phyloP scores from a whole-genome alignment of 2,113 vertebrate species.

The Bufo gargarizans region DNA sequence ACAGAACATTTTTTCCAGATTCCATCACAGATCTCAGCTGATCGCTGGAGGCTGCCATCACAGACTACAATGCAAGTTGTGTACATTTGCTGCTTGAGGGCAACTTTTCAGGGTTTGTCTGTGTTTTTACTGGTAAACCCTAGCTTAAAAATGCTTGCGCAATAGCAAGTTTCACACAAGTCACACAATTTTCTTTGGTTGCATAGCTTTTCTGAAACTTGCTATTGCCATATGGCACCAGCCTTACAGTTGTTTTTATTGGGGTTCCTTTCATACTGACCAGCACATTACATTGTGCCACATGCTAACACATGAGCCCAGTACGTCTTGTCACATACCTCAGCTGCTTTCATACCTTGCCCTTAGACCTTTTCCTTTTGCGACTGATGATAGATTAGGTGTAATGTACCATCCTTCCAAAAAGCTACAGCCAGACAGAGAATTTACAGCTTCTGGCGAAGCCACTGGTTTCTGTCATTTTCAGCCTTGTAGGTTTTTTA shows the following conservation, averaged over 20 bases:
- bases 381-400: slow-evolving; percentile 18
- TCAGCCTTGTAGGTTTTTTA: neutral
- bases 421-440: slow-evolving; percentile 1
- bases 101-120: no score
- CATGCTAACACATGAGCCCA: neutral
- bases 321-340: slow-evolving; percentile 19
- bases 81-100: no score
- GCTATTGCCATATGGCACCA: no score
- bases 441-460: slow-evolving; percentile 26
- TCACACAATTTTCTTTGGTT: no score
- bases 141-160: no score
- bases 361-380: slow-evolving; percentile 28
- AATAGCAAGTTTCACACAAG: no score
- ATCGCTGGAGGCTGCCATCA: neutral
- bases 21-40: neutral
- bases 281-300: neutral
- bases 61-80: neutral
- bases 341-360: neutral
- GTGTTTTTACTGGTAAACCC: no score
- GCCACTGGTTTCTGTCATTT: neutral
- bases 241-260: neutral
- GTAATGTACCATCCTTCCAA: neutral
- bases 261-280: neutral
- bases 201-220: no score
- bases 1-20: neutral